Evolutionary conservation across 2,888 invertebrate species (phyloP), one percentile per base, ranked within the genome.

Genomic region (Drosophila subquinaria): DNA sequence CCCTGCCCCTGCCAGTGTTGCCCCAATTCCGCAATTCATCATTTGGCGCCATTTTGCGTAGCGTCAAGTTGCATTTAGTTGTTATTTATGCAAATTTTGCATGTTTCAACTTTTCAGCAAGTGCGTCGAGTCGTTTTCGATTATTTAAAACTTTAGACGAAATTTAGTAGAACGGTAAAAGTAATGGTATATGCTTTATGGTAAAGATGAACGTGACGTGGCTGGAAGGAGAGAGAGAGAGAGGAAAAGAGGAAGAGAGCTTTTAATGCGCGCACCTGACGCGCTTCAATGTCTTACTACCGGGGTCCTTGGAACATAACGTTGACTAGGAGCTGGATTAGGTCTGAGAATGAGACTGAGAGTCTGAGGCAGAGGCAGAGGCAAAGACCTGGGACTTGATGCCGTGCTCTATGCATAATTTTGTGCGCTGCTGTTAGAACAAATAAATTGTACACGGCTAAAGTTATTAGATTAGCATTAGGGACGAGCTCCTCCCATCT

Each of bases 21-120:
- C 33, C 45, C 60, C 38, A 56, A 23, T 27, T 27, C 5, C 59
- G 47, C 79, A 85, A 85, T 85, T 72, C 85, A 85, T 85, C 84
- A 85, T 67, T 72, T 74, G 85, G 67, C 81, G 85, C 85, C 84
- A 85, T 79, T 88, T 85, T 81, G 81, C 53, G 62, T 61, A 59
- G 88, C 88, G 81, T 76, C 90, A 91, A 90, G 85, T 90, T 91
- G 90, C 82, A 88, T 91, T 91, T 85, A 91, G 82, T 80, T 84
- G 75, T 82, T 90, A 90, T 91, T 91, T 91, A 91, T 91, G 91
- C 90, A 91, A 91, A 91, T 91, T 87, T 88, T 69, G 81, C 89
- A 90, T 91, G 91, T 76, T 85, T 76, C 84, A 83, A 85, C 89
- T 88, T 87, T 82, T 81, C 73, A 77, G 77, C 79, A 88, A 87